Conservation (phyloP, 92 coral and sea anemone genomes). For the Virgularia gustaviana region DNA sequence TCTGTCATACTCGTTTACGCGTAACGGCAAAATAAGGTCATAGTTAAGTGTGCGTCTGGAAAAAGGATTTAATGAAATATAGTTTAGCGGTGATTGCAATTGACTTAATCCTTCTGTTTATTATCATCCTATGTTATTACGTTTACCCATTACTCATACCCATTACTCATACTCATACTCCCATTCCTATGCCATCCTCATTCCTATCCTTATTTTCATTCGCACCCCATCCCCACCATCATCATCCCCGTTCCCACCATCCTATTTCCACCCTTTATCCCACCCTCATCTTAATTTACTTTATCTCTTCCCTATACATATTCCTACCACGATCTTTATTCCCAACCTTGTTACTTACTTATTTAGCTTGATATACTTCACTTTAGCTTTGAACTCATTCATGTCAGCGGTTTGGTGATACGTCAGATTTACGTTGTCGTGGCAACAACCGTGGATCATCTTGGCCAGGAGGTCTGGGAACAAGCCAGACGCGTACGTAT, state of each 20-base stretch:
- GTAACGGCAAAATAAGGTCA: slow-evolving; percentile 24
- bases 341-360: too few relatives aligned
- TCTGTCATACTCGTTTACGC: neutral
- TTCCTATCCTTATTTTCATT: too few relatives aligned
- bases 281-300: neutral
- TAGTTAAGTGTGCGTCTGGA: neutral
- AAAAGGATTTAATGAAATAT: too few relatives aligned
- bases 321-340: neutral
- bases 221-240: too few relatives aligned
- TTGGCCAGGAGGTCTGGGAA: slow-evolving; percentile 9
- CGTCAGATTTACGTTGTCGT: slow-evolving; percentile 7
- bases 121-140: too few relatives aligned
- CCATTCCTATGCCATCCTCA: too few relatives aligned
- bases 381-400: slow-evolving; percentile 16
- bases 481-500: slow-evolving; percentile 6
- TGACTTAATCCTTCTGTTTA: too few relatives aligned
- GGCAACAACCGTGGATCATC: slow-evolving; percentile 14
- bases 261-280: too few relatives aligned
- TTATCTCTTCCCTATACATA: neutral
- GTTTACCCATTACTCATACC: too few relatives aligned
- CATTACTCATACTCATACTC: too few relatives aligned
- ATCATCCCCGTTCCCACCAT: too few relatives aligned
- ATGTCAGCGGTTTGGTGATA: slow-evolving; percentile 9
- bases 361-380: neutral
- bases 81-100: too few relatives aligned